Base-by-base conservation (phyloP, 2,113 vertebrate species). In the Okapia johnstoni region DNA sequence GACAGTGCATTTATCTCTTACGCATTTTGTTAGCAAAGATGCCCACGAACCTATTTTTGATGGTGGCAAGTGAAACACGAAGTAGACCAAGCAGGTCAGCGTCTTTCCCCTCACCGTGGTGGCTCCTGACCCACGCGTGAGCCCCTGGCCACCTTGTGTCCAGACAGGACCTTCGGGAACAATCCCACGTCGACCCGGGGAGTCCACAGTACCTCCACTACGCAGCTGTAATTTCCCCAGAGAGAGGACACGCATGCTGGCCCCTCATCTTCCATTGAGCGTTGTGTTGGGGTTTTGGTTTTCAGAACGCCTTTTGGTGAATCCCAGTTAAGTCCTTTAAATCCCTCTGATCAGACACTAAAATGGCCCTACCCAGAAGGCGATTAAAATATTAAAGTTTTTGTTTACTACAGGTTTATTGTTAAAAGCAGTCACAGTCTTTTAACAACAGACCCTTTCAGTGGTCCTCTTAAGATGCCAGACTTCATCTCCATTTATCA, bases 381-480 rank as follows among this genome's bases (percentile, higher is more conserved):
- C 11, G 23, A 77, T 28, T 33, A 23, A 89, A 76, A 50, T 87
- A 13, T 89, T 43, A 25, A 92, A 95, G 92, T 96, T 95, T 88
- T 92, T 94, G 55, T 97, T 81, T 61, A 55, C 55, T 89, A 1
- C 28, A 46, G 83, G 46, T 54, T 91, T 76, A 73, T 95, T 73
- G 79, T 92, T 70, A 28, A 58, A 95, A 54, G 48, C 50, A 17
- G 33, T 52, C 8, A 8, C 26, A 25, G 3, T 19, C 3, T 92
- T 54, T 66, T 81, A 36, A 30, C 60, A 23, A 33, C 1, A 9
- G n/a, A 84, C 54, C 19, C 48, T 85, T 55, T 91, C n/a, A 0
- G 0, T 55, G 70, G 55, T 55, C 96, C 61, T 77, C 55, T 70
- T 48, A 36, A n/a, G 70, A 2, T n/a, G 25, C 33, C 28, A 36